Evolutionary conservation across 2,113 vertebrate genomes (phyloP).

Genomic region (Salvelinus namaycush): DNA sequence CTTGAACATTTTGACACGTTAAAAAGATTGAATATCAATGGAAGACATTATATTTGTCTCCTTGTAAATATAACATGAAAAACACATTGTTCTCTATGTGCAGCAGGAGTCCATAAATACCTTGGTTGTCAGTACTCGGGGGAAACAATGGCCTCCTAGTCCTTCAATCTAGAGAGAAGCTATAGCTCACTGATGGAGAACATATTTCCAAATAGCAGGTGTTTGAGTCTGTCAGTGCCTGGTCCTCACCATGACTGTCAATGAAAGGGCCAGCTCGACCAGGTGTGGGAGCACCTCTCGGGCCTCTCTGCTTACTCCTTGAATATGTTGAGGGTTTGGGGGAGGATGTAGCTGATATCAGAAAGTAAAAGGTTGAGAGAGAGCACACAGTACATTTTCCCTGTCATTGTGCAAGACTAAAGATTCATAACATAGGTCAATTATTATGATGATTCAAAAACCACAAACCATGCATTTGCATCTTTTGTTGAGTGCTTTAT

Average conservation of each 20-base stretch:
- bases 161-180: conserved; percentile 70
- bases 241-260: conserved; percentile 72
- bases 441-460: neutral
- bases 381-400: neutral
- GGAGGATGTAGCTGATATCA: conserved; percentile 48
- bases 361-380: neutral
- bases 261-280: conserved; percentile 71
- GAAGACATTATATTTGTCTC: conserved; percentile 18
- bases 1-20: conserved; percentile 19
- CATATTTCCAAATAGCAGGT: conserved; percentile 80
- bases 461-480: too few relatives aligned
- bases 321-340: conserved; percentile 48
- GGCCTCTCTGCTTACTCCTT: conserved; percentile 68
- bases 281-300: conserved; percentile 68
- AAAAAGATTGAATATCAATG: conserved; percentile 32
- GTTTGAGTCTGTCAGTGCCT: conserved; percentile 75
- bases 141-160: conserved; percentile 78
- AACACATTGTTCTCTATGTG: conserved; percentile 71
- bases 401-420: neutral
- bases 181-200: conserved; percentile 77
- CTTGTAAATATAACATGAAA: conserved; percentile 69
- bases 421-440: neutral
- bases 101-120: conserved; percentile 75
- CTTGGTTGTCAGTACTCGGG: conserved; percentile 67
- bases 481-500: neutral